These are phyloP conservation scores for Smutsia gigantea DNA, from an alignment of 2,797 vertebrate genomes.

Conservation along the genomic window DNA sequence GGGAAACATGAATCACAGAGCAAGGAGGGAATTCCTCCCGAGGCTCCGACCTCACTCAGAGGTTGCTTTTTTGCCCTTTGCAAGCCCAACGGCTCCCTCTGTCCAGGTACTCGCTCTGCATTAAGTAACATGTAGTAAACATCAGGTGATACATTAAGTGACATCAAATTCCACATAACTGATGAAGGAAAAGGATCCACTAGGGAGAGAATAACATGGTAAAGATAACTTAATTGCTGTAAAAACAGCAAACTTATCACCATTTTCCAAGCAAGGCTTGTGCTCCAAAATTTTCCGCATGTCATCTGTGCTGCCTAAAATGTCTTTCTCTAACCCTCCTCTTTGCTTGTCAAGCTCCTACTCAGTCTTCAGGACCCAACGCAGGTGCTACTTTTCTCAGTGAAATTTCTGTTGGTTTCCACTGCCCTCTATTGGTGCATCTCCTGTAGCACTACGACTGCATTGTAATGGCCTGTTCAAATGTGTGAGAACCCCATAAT, in stretches of 20 bases:
- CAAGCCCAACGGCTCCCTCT: neutral
- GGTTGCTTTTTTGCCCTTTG: neutral
- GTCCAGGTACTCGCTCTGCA: neutral
- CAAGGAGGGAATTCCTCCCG: neutral
- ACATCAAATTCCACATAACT: neutral
- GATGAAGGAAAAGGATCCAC: neutral
- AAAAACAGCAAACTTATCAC: neutral
- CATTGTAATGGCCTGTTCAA: neutral
- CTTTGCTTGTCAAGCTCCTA: neutral
- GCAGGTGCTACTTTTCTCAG: neutral
- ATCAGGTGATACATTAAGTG: neutral
- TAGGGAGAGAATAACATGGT: neutral
- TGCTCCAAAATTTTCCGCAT: neutral
- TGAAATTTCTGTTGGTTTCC: neutral
- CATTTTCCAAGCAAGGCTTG: neutral
- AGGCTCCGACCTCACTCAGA: neutral
- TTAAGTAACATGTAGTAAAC: too few relatives aligned
- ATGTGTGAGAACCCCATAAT: neutral
- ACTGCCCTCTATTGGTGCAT: neutral
- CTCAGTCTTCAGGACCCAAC: neutral
- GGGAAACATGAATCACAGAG: neutral
- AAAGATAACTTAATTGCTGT: neutral
- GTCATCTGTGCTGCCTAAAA: neutral
- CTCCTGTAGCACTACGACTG: neutral
- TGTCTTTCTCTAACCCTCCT: neutral